Conservation (phyloP, 2,888 invertebrate genomes). For the Nomada fucata region DNA sequence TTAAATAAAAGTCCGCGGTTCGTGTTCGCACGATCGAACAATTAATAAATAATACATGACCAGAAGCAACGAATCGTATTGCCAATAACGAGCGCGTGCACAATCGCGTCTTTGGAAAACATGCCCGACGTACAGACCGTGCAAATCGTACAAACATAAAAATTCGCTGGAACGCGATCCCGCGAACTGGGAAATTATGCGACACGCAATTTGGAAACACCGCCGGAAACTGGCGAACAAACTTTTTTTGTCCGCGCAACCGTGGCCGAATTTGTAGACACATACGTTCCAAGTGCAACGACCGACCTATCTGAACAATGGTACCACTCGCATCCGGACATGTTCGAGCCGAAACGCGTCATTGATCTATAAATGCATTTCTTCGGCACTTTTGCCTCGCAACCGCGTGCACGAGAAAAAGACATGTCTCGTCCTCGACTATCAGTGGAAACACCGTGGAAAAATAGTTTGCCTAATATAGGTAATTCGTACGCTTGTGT, state of each 20-base stretch:
- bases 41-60: neutral
- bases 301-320: slow-evolving; percentile 6
- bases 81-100: slow-evolving; percentile 10
- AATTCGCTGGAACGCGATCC: slow-evolving; percentile 3
- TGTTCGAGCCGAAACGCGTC: slow-evolving; percentile 14
- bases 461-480: slow-evolving; percentile 68
- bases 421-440: slow-evolving; percentile 33
- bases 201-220: slow-evolving; percentile 2
- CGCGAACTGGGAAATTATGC: slow-evolving; percentile 1
- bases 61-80: slow-evolving; percentile 6
- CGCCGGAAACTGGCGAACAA: neutral
- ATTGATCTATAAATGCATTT: slow-evolving; percentile 61
- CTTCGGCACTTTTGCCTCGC: slow-evolving; percentile 25
- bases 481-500: slow-evolving; percentile 20
- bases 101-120: slow-evolving; percentile 1
- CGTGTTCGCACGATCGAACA: neutral
- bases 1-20: slow-evolving; percentile 5
- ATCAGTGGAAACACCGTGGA: slow-evolving; percentile 65
- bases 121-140: neutral
- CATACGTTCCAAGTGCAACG: neutral
- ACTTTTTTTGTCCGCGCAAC: slow-evolving; percentile 4
- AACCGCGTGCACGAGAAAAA: slow-evolving; percentile 22
- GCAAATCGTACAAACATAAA: slow-evolving; percentile 2
- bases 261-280: slow-evolving; percentile 1
- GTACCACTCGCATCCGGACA: neutral